Base-by-base conservation (phyloP, 2,797 vertebrate genomes). In the Melanitta fusca region DNA sequence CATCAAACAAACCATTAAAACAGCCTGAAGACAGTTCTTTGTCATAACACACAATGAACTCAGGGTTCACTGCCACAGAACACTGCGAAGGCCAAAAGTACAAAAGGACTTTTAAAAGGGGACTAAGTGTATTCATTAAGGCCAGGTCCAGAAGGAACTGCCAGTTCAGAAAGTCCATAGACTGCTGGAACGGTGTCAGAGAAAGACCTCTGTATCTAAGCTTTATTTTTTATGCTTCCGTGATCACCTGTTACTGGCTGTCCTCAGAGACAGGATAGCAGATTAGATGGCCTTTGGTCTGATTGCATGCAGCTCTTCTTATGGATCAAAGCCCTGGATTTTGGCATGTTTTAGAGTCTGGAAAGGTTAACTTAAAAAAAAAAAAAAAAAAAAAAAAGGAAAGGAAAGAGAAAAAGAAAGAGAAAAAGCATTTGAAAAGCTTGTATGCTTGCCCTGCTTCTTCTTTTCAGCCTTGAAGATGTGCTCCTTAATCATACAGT, bases 261-360 rank as follows among this genome's bases (percentile, higher is more conserved):
- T 68, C 80, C 75, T 82, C 64, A 82, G 78, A 87, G 47, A 91
- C 57, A 74, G 68, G 61, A 54, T 0, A 80, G 84, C 86, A 93
- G 71, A 91, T 89, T 36, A 92, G 68, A 89, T 61, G 43, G 64
- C 72, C 86, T 96, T 89, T 91, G 69, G 68, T 89, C 75, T 78
- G 75, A 89, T 2, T 54, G 84, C 69, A 65, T 49, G 15, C 61
- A 89, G 41, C 51, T 15, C 41, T 93, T 87, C 91, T 89, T 89
- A 91, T 22, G 56, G 89, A 95, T 82, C 75, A 85, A 87, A 80
- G 90, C 89, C 72, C 86, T 87, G 17, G 4, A 65, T 91, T 89
- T 91, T 93, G 85, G 49, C 66, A 75, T 43, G 54, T 80, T 51
- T 82, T 47, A 66, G 43, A 75, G 47, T 85, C 73, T 93, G 47